Percentiles rank a stretch among this genome's conserved stretches.
Evolutionary conservation across 2,797 vertebrate species (phyloP).

Genomic region (Acridotheres tristis): DNA sequence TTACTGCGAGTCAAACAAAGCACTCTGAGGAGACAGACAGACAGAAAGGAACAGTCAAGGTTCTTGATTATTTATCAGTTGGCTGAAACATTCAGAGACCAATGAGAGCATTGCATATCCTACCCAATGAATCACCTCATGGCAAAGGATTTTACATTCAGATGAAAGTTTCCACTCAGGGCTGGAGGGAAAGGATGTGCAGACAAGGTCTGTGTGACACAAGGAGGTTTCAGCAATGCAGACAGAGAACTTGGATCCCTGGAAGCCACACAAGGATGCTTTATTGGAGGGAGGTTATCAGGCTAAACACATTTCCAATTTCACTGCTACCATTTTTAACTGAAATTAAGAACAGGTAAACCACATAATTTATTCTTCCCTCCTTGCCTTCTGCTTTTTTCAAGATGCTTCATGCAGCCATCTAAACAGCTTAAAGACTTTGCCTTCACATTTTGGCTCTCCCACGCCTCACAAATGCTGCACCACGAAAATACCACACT

Average conservation of each 20-base stretch:
- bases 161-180: not conserved
- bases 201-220: not conserved
- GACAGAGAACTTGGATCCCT: not conserved
- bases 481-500: not conserved
- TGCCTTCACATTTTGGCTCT: constrained; percentile 10
- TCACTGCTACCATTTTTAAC: not conserved
- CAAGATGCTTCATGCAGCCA: not conserved
- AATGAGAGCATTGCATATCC: not conserved
- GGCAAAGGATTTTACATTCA: not conserved
- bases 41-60: constrained; percentile 20
- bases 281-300: not conserved
- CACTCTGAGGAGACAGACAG: not conserved
- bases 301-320: not conserved
- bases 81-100: not conserved
- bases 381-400: not conserved
- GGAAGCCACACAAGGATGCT: not conserved
- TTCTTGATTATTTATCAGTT: constrained; percentile 48
- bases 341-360: constrained; percentile 1
- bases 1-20: constrained; percentile 5
- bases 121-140: not conserved
- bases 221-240: not conserved
- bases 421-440: not conserved
- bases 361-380: not conserved
- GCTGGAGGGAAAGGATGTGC: not conserved
- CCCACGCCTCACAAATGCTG: not conserved